phyloP scores from a whole-genome alignment of 92 coral and sea anemone species.

The Umimayanthus chanpuru region DNA sequence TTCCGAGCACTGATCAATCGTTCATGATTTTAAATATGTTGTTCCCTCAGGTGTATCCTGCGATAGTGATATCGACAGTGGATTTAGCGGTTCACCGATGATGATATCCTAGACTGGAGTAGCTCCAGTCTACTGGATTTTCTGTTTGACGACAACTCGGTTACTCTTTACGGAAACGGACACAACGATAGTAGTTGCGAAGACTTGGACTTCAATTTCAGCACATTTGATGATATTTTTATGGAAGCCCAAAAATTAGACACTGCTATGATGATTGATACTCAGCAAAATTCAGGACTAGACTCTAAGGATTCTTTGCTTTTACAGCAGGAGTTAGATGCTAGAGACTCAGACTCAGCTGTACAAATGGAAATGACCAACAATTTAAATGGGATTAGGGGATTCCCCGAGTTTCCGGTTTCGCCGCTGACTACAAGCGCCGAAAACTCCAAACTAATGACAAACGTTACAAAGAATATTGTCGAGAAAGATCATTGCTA shows the following conservation, averaged over 20 bases:
- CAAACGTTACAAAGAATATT: neutral
- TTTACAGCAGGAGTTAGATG: neutral
- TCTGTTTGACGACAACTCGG: neutral
- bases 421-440: neutral
- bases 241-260: neutral
- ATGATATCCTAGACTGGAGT: neutral
- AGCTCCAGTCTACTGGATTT: neutral
- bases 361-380: conserved; percentile 8
- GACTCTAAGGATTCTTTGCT: neutral
- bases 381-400: neutral
- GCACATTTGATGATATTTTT: neutral
- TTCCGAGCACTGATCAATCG: too few species aligned
- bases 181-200: neutral
- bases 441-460: neutral
- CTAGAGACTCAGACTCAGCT: neutral
- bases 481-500: conserved; percentile 15
- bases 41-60: neutral
- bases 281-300: neutral
- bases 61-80: conserved; percentile 16
- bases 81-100: conserved; percentile 4
- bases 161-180: neutral
- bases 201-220: conserved; percentile 4
- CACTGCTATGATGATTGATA: too few species aligned
- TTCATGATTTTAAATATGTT: neutral
- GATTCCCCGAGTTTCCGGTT: conserved; percentile 28